phyloP scores from a whole-genome alignment of 2,797 vertebrate species.

The Girardinus metallicus region DNA sequence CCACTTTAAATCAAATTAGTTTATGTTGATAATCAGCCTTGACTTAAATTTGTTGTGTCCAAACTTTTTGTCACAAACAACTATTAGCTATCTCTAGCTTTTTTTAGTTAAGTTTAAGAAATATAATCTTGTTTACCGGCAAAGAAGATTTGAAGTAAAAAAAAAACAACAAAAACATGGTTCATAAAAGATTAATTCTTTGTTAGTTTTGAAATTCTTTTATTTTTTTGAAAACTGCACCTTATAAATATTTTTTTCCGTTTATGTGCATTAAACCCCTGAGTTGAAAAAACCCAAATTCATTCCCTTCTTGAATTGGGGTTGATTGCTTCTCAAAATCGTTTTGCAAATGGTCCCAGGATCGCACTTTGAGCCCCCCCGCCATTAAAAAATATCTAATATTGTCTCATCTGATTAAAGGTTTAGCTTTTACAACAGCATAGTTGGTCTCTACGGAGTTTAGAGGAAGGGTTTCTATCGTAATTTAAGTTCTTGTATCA shows the following conservation, averaged over 20 bases:
- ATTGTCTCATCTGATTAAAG: neutral
- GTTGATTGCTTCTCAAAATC: neutral
- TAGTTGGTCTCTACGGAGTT: neutral
- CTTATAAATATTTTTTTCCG: neutral
- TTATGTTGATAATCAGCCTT: neutral
- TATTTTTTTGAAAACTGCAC: neutral
- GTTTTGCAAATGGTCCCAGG: neutral
- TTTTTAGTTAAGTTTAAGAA: neutral
- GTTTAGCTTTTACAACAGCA: neutral
- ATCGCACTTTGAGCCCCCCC: neutral
- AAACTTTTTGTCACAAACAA: neutral
- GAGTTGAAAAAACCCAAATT: neutral
- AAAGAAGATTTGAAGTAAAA: neutral
- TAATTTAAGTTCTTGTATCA: neutral
- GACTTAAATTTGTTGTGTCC: neutral
- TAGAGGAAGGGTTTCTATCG: neutral
- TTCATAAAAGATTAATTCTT: neutral
- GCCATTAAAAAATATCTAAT: neutral
- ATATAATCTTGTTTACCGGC: neutral
- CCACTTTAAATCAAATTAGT: neutral
- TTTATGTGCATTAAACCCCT: no score
- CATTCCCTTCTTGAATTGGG: neutral
- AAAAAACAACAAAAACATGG: no score
- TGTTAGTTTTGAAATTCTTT: neutral
- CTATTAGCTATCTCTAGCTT: neutral